Evolutionary conservation across 2,888 invertebrate species (phyloP).

Genomic region (Apotomis capreana): DNA sequence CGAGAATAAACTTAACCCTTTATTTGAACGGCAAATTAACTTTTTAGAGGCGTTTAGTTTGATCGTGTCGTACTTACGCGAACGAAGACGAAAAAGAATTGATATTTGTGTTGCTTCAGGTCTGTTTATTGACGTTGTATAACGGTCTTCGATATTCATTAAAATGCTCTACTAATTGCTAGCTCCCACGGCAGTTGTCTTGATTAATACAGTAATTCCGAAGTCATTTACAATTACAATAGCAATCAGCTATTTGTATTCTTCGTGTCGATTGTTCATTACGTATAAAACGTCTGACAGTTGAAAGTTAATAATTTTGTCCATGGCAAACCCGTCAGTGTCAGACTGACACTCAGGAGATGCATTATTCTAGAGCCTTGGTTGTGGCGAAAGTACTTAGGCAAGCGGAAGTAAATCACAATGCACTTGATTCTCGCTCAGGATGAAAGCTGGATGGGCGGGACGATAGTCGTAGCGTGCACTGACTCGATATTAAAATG

Average conservation of each 20-base stretch:
- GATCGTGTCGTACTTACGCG: conserved; percentile 13
- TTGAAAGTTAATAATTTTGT: not conserved
- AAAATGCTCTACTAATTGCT: not conserved
- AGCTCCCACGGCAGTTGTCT: not conserved
- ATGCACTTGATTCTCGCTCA: conserved; percentile 61
- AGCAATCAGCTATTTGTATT: not conserved
- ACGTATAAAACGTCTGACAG: not conserved
- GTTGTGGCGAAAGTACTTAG: conserved; percentile 58
- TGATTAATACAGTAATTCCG: not conserved
- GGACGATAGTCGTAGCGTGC: conserved; percentile 59
- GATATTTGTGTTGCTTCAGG: conserved; percentile 5
- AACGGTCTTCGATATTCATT: conserved; percentile 6
- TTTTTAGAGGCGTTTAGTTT: conserved; percentile 36
- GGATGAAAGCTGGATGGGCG: conserved; percentile 57
- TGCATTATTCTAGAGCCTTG: conserved; percentile 45
- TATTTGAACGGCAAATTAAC: conserved; percentile 46
- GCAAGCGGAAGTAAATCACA: conserved; percentile 62
- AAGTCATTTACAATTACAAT: not conserved
- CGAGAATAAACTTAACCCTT: conserved; percentile 49
- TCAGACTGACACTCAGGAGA: conserved; percentile 3
- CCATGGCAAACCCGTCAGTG: not conserved
- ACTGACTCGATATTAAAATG: conserved; percentile 67
- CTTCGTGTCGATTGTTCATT: not conserved
- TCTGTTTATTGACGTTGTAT: not conserved
- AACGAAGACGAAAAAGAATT: conserved; percentile 9